phyloP scores from a whole-genome alignment of 2,888 invertebrate genomes.

The Fragum fragum region DNA sequence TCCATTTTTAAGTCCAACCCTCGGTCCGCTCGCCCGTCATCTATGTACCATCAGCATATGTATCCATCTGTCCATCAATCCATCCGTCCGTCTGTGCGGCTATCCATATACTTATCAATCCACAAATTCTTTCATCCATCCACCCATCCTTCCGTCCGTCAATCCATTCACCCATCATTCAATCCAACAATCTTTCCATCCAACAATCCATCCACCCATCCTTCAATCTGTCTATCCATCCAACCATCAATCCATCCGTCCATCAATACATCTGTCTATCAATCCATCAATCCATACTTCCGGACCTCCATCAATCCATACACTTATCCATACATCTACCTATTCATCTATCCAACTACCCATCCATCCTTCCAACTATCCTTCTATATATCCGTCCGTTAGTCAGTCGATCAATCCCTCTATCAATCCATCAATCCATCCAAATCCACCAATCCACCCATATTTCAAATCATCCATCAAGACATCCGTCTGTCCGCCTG shows the following conservation, averaged over 20 bases:
- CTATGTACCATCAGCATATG: neutral
- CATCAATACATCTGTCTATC: too few relatives aligned
- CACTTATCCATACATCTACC: too few relatives aligned
- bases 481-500: constrained; percentile 17
- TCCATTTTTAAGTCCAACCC: too few relatives aligned
- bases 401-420: neutral
- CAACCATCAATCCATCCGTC: too few relatives aligned
- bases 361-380: neutral
- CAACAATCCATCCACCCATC: neutral
- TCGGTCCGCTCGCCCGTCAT: neutral
- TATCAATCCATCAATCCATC: neutral
- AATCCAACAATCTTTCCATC: neutral
- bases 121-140: too few relatives aligned
- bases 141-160: too few relatives aligned
- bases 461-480: neutral
- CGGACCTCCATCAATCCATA: neutral
- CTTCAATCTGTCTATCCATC: neutral
- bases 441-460: neutral
- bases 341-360: neutral
- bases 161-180: neutral
- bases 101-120: neutral
- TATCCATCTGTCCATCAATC: neutral
- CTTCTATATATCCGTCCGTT: too few relatives aligned
- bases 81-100: neutral
- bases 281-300: neutral